These are phyloP conservation scores for Graptemys geographica DNA, from an alignment of 2,797 vertebrate species.

Conservation along the genomic window DNA sequence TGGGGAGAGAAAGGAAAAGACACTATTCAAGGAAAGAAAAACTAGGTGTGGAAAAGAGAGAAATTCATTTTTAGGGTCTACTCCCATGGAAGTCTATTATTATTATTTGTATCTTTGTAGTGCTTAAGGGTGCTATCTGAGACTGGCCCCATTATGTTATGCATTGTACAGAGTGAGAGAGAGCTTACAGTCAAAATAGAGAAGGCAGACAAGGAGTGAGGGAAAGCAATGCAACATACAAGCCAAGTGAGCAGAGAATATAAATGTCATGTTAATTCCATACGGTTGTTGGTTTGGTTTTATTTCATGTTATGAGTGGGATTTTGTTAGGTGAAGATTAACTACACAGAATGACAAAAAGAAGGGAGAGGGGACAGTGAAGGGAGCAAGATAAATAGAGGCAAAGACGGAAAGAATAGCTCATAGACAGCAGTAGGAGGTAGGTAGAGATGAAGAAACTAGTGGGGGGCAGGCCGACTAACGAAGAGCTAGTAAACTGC, in stretches of 20 bases:
- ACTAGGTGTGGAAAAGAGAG: neutral
- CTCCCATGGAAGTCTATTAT: neutral
- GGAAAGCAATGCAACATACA: neutral
- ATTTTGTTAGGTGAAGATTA: neutral
- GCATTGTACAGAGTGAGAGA: neutral
- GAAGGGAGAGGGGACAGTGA: neutral
- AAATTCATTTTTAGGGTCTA: neutral
- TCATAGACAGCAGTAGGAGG: neutral
- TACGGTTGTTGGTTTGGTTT: neutral
- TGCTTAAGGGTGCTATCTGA: neutral
- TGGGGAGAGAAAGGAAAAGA: neutral
- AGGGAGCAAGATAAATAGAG: neutral
- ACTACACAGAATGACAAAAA: neutral
- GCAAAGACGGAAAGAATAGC: neutral
- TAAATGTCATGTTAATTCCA: neutral
- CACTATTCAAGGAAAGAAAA: neutral
- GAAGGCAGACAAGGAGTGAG: neutral
- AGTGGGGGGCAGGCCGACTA: neutral
- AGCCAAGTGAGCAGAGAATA: neutral
- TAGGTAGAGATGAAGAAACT: neutral
- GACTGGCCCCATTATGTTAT: neutral
- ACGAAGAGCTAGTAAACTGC: neutral
- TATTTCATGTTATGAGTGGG: neutral
- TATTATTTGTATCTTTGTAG: neutral
- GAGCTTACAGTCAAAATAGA: neutral